A percentile compares a stretch with the other conserved stretches of the same genome.
phyloP scores from a whole-genome alignment of 2,797 vertebrate genomes.

The Balearica regulorum region DNA sequence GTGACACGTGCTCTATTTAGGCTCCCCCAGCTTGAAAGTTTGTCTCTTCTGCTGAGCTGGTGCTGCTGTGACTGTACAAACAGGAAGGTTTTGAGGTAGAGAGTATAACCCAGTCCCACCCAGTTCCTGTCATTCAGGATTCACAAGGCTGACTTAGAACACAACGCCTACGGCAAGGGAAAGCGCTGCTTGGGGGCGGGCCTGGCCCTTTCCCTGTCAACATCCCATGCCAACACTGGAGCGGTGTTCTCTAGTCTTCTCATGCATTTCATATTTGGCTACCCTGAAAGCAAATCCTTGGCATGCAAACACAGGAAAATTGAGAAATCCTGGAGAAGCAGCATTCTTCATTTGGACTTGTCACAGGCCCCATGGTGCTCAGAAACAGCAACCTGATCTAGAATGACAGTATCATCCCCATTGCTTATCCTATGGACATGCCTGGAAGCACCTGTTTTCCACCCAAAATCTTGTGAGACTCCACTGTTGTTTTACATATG shows the following conservation, averaged over 20 bases:
- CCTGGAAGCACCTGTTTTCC: neutral
- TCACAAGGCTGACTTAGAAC: neutral
- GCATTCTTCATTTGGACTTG: neutral
- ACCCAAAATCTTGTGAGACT: neutral
- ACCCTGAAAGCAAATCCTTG: neutral
- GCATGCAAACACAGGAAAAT: neutral
- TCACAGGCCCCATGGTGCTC: neutral
- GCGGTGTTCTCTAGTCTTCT: neutral
- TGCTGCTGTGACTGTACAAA: neutral
- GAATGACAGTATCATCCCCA: neutral
- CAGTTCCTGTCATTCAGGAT: neutral
- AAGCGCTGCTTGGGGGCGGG: neutral
- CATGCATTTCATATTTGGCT: neutral
- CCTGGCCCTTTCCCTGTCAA: neutral
- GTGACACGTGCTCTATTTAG: neutral
- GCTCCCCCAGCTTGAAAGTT: neutral
- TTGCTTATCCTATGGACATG: neutral
- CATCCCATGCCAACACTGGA: fast-evolving
- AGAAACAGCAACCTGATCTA: neutral
- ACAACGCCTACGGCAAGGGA: neutral
- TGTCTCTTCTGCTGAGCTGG: neutral
- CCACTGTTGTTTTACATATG: neutral
- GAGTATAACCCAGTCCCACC: neutral
- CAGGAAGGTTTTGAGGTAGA: neutral
- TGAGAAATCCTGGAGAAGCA: neutral